Evolutionary conservation across 2,888 invertebrate species (phyloP).

Genomic region (Hemithea aestivaria): DNA sequence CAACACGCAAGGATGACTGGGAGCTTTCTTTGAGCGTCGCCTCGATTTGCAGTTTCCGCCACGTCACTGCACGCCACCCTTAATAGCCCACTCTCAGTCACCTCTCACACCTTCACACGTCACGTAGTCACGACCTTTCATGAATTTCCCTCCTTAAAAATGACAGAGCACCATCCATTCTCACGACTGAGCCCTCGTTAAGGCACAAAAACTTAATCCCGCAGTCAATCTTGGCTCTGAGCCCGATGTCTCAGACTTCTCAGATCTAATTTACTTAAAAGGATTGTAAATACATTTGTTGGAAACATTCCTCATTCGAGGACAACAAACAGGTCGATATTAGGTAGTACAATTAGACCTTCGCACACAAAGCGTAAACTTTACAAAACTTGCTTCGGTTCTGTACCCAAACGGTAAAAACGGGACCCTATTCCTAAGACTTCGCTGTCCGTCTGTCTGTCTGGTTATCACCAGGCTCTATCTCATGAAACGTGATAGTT

Average conservation of each 20-base stretch:
- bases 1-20: slow-evolving; percentile 41
- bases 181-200: slow-evolving; percentile 39
- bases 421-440: too few species aligned
- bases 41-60: slow-evolving; percentile 52
- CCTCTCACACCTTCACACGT: slow-evolving; percentile 46
- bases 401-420: too few species aligned
- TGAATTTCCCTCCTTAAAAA: slow-evolving; percentile 48
- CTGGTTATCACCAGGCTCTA: too few species aligned
- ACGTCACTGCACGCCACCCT: slow-evolving; percentile 52
- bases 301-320: slow-evolving; percentile 6
- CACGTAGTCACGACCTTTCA: slow-evolving; percentile 51
- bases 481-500: too few species aligned
- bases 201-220: slow-evolving; percentile 17
- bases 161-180: slow-evolving; percentile 36
- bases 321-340: slow-evolving; percentile 3
- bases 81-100: slow-evolving; percentile 41
- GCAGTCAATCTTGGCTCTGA: slow-evolving; percentile 24
- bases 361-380: too few species aligned
- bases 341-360: too few species aligned
- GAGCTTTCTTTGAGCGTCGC: slow-evolving; percentile 48
- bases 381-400: too few species aligned
- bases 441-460: too few species aligned
- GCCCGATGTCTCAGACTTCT: slow-evolving; percentile 28
- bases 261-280: slow-evolving; percentile 15
- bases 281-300: slow-evolving; percentile 18